These are phyloP conservation scores for Litoditis marina DNA, from an alignment of 2,888 invertebrate species.

Conservation along the genomic window DNA sequence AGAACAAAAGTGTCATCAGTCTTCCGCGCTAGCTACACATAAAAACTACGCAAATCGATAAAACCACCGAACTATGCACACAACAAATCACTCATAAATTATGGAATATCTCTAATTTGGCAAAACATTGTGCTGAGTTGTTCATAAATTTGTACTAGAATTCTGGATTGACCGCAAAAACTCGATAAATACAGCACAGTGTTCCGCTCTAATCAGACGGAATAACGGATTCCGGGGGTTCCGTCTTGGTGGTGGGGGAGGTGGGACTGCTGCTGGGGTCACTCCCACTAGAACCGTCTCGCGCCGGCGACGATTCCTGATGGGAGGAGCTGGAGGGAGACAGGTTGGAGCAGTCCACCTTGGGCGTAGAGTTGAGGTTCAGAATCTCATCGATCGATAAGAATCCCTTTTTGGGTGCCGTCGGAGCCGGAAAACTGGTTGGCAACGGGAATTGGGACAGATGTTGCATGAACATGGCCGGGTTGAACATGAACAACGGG, in stretches of 20 bases:
- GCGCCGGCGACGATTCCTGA: constrained; percentile 16
- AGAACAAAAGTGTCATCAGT: background rate
- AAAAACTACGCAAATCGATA: background rate
- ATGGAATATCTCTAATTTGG: background rate
- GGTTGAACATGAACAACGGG: constrained; percentile 43
- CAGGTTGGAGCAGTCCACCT: constrained; percentile 8
- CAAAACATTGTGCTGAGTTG: no score
- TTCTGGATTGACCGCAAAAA: no score
- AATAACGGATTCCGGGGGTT: background rate
- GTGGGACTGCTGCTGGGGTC: constrained; percentile 10
- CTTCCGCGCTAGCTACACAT: no score
- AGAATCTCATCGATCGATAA: constrained; percentile 47
- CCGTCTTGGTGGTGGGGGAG: constrained; percentile 6
- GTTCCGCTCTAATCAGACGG: background rate
- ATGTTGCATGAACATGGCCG: constrained; percentile 24
- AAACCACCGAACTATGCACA: constrained; percentile 3
- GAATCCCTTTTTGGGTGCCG: constrained; percentile 29
- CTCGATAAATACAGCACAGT: no score
- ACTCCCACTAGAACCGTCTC: constrained; percentile 7
- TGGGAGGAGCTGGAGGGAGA: constrained; percentile 19
- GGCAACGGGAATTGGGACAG: constrained; percentile 18
- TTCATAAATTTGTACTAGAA: background rate
- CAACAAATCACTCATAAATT: constrained; percentile 1
- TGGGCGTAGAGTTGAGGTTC: constrained; percentile 24
- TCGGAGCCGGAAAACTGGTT: constrained; percentile 7